phyloP scores from a whole-genome alignment of 1,140 invertebrate genomes.

The Achatina immaculata region DNA sequence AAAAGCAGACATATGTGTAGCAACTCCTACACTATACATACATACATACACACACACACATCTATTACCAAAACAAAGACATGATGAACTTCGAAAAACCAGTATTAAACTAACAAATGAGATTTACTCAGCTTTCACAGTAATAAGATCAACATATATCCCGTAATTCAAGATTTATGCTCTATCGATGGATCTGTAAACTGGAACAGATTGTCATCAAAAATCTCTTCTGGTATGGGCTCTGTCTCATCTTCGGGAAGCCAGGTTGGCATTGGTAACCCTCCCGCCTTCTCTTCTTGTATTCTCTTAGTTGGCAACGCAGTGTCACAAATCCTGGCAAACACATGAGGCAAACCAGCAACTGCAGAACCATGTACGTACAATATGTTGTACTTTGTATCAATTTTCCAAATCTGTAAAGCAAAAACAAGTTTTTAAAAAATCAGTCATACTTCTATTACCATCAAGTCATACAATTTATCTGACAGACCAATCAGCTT shows the following conservation, averaged over 20 bases:
- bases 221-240: constrained; percentile 79
- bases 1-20: background rate
- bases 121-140: no score
- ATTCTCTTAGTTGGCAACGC: constrained; percentile 73
- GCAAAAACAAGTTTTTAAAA: no score
- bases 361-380: constrained; percentile 86
- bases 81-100: background rate
- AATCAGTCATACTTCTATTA: no score
- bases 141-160: no score
- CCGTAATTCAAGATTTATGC: constrained; percentile 72
- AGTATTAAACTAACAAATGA: no score
- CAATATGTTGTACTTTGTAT: constrained; percentile 93
- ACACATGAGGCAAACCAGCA: constrained; percentile 85
- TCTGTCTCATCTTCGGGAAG: constrained; percentile 72
- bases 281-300: constrained; percentile 73
- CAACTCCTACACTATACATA: background rate
- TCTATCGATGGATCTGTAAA: constrained; percentile 80
- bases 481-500: no score
- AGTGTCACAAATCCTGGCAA: constrained; percentile 87
- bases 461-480: no score
- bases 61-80: no score
- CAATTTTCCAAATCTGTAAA: constrained; percentile 85
- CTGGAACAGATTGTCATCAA: constrained; percentile 79
- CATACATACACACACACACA: constrained; percentile 10
- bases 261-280: constrained; percentile 84